Percentiles rank a stretch among this genome's conserved stretches.
Conservation (phyloP, 2,888 invertebrate species). For the Phasia obesa region DNA sequence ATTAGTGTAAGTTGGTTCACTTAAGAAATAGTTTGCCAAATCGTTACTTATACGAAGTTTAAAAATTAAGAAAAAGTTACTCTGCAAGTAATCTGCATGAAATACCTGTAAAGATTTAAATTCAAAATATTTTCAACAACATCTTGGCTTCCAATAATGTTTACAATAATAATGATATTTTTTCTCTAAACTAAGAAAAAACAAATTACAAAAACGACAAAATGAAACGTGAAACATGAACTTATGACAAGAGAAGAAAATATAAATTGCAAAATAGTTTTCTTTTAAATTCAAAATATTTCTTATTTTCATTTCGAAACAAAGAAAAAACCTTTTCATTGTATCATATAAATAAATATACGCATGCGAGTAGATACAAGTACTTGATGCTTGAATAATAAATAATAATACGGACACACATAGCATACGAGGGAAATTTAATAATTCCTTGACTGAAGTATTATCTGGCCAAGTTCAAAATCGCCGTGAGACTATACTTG, state of each 20-base stretch:
- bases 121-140: not conserved
- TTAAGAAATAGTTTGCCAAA: too few species aligned
- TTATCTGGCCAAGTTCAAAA: too few species aligned
- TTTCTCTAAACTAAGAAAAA: not conserved
- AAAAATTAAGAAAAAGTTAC: too few species aligned
- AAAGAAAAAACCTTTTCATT: not conserved
- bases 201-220: not conserved
- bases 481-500: too few species aligned
- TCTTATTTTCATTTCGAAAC: conserved; percentile 21
- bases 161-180: conserved; percentile 18
- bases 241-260: conserved; percentile 51
- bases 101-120: not conserved
- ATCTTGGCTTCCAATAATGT: not conserved
- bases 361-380: not conserved
- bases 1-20: too few species aligned
- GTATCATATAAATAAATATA: conserved; percentile 3
- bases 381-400: conserved; percentile 2
- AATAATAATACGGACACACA: not conserved
- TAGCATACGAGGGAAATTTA: too few species aligned
- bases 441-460: conserved; percentile 3
- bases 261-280: conserved; percentile 61
- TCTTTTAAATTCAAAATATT: conserved; percentile 39
- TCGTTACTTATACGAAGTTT: too few species aligned
- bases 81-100: too few species aligned
- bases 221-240: conserved; percentile 41